Percentiles rank a stretch among this genome's conserved stretches.
Evolutionary conservation across 2,113 vertebrate genomes (phyloP).

Genomic region (Rhinolophus ferrumequinum): DNA sequence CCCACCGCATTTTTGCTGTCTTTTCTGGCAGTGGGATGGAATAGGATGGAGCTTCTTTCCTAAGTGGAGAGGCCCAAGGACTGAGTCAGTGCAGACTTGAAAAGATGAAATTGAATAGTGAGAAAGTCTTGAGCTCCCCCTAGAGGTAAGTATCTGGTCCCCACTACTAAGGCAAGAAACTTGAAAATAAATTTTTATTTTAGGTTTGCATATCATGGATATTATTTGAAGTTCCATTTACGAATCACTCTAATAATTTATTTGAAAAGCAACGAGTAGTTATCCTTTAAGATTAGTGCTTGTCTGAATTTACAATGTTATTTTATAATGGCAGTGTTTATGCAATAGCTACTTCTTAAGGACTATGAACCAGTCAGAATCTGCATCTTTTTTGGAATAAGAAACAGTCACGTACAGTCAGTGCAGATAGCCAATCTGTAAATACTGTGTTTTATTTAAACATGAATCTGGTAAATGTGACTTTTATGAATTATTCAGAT

Average conservation of each 20-base stretch:
- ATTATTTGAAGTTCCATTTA: neutral
- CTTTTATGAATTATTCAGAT: neutral
- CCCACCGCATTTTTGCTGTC: neutral
- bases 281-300: neutral
- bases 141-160: neutral
- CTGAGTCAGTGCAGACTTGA: rapidly evolving
- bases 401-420: neutral
- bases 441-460: neutral
- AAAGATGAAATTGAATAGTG: neutral
- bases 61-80: neutral
- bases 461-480: neutral
- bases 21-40: neutral
- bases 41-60: neutral
- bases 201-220: neutral
- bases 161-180: neutral
- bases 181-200: neutral
- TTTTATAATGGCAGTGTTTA: conserved; percentile 15
- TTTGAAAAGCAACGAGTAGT: neutral
- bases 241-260: neutral
- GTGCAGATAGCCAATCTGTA: neutral
- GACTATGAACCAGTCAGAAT: neutral
- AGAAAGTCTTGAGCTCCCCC: neutral
- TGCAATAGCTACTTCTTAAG: neutral
- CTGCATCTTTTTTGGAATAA: neutral
- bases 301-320: neutral